A percentile compares a stretch with the other conserved stretches of the same genome.
phyloP scores from a whole-genome alignment of 2,113 vertebrate genomes.

The Epinephelus lanceolatus region DNA sequence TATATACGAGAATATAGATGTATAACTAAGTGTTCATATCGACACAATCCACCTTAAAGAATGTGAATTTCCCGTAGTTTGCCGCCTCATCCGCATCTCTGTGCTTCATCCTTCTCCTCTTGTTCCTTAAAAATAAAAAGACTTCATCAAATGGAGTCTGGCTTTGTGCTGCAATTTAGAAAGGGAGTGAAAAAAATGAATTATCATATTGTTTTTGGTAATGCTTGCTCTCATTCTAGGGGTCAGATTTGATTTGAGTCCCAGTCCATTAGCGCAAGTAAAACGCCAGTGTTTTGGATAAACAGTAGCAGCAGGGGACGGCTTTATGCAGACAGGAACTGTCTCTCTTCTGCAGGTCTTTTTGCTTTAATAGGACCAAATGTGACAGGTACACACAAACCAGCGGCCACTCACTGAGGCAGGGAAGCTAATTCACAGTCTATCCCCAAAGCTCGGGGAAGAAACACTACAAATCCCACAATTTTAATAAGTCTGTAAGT shows the following conservation, averaged over 20 bases:
- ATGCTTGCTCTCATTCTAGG: conserved; percentile 92
- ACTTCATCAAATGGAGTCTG: conserved; percentile 86
- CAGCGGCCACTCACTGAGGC: conserved; percentile 10
- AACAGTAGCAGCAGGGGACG: conserved; percentile 96
- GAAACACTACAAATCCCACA: neutral
- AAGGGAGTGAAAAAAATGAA: conserved; percentile 84
- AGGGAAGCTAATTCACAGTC: conserved; percentile 12
- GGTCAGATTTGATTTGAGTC: conserved; percentile 97
- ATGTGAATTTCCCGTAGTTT: conserved; percentile 14
- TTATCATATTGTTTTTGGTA: conserved; percentile 87
- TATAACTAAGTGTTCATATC: conserved; percentile 15
- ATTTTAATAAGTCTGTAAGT: conserved; percentile 5
- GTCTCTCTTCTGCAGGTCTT: conserved; percentile 87
- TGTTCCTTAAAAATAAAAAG: conserved; percentile 88
- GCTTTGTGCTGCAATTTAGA: conserved; percentile 91
- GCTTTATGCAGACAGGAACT: conserved; percentile 89
- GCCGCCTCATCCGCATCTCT: conserved; percentile 30
- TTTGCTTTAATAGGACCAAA: conserved; percentile 89
- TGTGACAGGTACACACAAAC: conserved; percentile 92
- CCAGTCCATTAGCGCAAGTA: conserved; percentile 92
- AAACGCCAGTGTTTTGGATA: conserved; percentile 93
- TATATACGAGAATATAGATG: neutral
- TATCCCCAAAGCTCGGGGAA: neutral
- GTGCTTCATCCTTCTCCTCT: conserved; percentile 33
- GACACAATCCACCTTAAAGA: conserved; percentile 65